Percentiles rank a stretch among this genome's conserved stretches.
Conservation (phyloP, 2,797 vertebrate species). For the Intellagama lesueurii region DNA sequence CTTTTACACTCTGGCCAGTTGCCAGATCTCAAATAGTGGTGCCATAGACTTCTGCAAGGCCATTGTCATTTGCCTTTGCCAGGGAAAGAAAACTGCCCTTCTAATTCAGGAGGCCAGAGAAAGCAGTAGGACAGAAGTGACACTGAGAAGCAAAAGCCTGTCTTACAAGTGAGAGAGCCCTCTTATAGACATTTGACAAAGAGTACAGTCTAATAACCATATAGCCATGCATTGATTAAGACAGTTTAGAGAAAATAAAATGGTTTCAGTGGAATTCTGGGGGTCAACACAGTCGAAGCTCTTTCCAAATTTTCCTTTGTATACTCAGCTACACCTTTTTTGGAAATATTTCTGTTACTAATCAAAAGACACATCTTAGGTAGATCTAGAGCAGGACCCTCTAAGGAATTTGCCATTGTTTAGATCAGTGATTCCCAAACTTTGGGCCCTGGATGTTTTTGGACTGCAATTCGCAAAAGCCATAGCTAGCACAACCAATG, state of each 20-base stretch:
- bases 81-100: not conserved
- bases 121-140: not conserved
- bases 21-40: not conserved
- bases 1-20: not conserved
- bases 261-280: not conserved
- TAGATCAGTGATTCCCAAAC: not conserved
- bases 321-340: not conserved
- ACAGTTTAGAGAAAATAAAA: not conserved
- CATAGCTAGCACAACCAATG: too few species aligned
- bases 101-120: not conserved
- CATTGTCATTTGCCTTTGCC: not conserved
- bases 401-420: not conserved
- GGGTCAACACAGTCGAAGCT: not conserved
- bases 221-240: not conserved
- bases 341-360: not conserved
- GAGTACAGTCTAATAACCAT: not conserved
- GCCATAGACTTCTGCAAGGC: not conserved
- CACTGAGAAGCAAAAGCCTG: not conserved
- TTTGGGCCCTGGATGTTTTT: too few species aligned
- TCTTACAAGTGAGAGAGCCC: not conserved
- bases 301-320: not conserved
- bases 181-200: not conserved
- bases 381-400: not conserved
- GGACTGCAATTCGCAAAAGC: too few species aligned
- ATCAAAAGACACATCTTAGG: not conserved